Conservation (phyloP, 2,888 invertebrate genomes). For the Ceratothoa steindachneri region DNA sequence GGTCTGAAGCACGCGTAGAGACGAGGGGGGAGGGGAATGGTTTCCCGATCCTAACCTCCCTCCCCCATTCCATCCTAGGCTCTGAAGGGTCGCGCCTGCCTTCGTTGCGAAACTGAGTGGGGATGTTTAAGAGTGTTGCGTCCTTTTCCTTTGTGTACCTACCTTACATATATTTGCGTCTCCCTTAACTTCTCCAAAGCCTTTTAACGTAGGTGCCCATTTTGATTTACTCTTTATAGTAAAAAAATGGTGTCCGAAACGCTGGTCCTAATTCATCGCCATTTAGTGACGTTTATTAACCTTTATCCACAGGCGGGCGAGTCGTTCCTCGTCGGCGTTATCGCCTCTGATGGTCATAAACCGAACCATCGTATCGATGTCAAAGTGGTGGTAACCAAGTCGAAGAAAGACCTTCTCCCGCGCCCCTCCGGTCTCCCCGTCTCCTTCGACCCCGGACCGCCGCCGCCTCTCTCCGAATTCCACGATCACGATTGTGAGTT, state of each 20-base stretch:
- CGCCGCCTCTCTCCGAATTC: neutral
- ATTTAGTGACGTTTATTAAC: too few relatives aligned
- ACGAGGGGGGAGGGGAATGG: too few relatives aligned
- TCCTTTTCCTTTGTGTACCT: neutral
- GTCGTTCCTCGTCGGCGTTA: slow-evolving; percentile 8
- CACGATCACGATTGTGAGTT: neutral
- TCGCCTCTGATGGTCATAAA: slow-evolving; percentile 4
- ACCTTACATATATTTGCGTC: neutral
- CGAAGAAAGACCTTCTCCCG: neutral
- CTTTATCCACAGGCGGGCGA: neutral
- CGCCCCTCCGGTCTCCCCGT: neutral
- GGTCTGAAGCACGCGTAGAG: too few relatives aligned
- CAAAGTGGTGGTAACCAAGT: neutral
- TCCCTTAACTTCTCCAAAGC: neutral
- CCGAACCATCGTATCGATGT: neutral
- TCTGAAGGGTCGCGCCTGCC: too few relatives aligned
- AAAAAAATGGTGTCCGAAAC: too few relatives aligned
- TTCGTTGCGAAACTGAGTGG: too few relatives aligned
- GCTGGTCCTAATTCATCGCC: too few relatives aligned
- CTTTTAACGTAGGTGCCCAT: neutral
- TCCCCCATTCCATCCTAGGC: too few relatives aligned
- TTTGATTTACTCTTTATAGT: too few relatives aligned
- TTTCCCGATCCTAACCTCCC: too few relatives aligned
- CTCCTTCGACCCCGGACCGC: slow-evolving; percentile 6
- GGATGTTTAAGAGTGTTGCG: too few relatives aligned